Percentiles rank a stretch among this genome's conserved stretches.
These are phyloP conservation scores for Pteromalus puparum DNA, from an alignment of 1,140 invertebrate species.

Conservation along the genomic window DNA sequence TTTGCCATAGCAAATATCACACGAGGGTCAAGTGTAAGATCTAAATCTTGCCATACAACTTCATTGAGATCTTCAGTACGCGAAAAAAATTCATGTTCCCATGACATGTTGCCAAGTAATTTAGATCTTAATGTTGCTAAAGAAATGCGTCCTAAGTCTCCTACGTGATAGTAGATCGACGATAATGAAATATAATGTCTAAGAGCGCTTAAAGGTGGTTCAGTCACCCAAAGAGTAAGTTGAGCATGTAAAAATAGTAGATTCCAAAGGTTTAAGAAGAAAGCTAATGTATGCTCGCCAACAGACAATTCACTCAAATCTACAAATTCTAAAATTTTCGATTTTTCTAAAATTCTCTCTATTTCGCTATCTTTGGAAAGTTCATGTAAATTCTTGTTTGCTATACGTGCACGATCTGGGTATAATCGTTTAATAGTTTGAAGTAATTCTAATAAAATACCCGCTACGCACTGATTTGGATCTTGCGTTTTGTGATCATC, in stretches of 20 bases:
- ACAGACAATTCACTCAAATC: constrained; percentile 68
- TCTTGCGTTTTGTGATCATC: constrained; percentile 52
- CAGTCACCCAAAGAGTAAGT: constrained; percentile 59
- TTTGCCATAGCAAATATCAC: constrained; percentile 68
- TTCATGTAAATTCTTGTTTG: constrained; percentile 43
- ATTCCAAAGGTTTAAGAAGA: constrained; percentile 70
- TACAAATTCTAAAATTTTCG: constrained; percentile 58
- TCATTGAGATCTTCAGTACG: constrained; percentile 67
- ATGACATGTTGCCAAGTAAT: constrained; percentile 60
- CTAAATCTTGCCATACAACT: constrained; percentile 68
- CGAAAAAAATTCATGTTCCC: constrained; percentile 57
- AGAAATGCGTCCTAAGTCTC: constrained; percentile 70
- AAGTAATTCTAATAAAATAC: constrained; percentile 64
- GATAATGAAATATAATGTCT: constrained; percentile 61
- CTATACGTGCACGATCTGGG: constrained; percentile 49
- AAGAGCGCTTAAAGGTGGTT: constrained; percentile 59
- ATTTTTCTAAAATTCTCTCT: constrained; percentile 62
- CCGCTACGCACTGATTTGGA: constrained; percentile 64
- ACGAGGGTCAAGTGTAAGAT: constrained; percentile 65
- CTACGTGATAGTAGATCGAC: constrained; percentile 68
- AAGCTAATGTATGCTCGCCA: constrained; percentile 68
- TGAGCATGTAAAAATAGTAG: constrained; percentile 65
- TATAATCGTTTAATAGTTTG: constrained; percentile 51
- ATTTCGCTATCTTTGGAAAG: constrained; percentile 57
- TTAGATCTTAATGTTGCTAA: constrained; percentile 64